Base-by-base conservation (phyloP, 2,888 invertebrate species). In the Dione vanillae region DNA sequence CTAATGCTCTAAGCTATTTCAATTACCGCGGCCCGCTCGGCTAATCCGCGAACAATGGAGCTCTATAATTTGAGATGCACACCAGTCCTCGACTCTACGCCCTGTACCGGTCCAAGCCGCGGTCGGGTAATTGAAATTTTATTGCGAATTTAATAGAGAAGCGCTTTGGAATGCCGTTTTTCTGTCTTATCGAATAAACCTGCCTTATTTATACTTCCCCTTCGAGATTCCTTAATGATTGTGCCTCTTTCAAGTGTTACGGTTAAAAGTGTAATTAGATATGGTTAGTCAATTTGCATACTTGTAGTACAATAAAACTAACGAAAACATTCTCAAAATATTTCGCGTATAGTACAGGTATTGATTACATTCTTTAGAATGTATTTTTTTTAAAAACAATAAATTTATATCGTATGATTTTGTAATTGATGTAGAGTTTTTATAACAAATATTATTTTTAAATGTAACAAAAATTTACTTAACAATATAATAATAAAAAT, bases 1-100 rank as follows among this genome's bases (percentile, higher is more conserved):
- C 83, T 86, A 84, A 83, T 85, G 78, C 81, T 79, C 83, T 82
- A 82, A 84, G 85, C 83, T 84, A 82, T 83, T 81, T 79, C 82
- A 82, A 82, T 80, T 82, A 85, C 84, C 86, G 75, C 75, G 72
- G 75, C 72, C 76, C 76, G 74, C 76, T 74, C 75, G 71, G 80
- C 79, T 80, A 80, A 80, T 79, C 80, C 79, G 77, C 76, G 75
- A 78, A 80, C 80, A 80, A 80, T 78, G 71, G 77, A 65, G 65
- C 79, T 76, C 75, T 77, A 79, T 78, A 78, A 78, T 78, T 78
- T 61, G 76, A 77, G 75, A 77, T 73, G 75, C 76, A 73, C 74
- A 71, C 72, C 65, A 68, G 66, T 65, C 72, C 69, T 56, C 73
- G 35, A 8, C 62, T 35, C 27, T 35, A 11, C 41, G 40, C 19